These are phyloP conservation scores for Drosophila kurseongensis DNA, from an alignment of 1,140 invertebrate genomes.

Conservation along the genomic window DNA sequence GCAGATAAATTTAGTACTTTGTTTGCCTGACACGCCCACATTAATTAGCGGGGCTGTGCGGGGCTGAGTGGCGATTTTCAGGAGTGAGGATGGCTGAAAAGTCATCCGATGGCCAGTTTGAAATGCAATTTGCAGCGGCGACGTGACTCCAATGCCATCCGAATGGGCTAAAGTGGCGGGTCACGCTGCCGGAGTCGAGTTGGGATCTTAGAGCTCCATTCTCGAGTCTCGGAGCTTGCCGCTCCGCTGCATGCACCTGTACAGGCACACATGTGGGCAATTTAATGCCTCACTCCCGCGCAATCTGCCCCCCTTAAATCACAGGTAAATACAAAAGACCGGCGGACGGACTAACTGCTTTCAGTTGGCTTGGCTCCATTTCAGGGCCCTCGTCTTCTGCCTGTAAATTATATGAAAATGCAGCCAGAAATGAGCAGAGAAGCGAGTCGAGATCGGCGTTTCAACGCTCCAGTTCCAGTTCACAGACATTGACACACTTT, in stretches of 20 bases:
- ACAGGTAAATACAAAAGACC: conserved; percentile 40
- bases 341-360: conserved; percentile 40
- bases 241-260: conserved; percentile 53
- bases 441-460: conserved; percentile 45
- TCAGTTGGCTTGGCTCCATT: conserved; percentile 37
- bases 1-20: conserved; percentile 56
- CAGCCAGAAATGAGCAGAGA: conserved; percentile 42
- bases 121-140: conserved; percentile 47
- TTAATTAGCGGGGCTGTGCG: conserved; percentile 50
- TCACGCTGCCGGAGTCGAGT: conserved; percentile 33
- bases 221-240: conserved; percentile 28
- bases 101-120: conserved; percentile 35
- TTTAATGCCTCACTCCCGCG: conserved; percentile 66
- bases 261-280: conserved; percentile 56
- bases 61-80: background rate
- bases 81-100: conserved; percentile 11
- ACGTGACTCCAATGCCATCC: conserved; percentile 44
- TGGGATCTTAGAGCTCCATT: conserved; percentile 3
- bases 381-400: conserved; percentile 52
- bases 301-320: conserved; percentile 35
- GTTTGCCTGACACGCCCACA: conserved; percentile 55
- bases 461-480: conserved; percentile 82
- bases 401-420: conserved; percentile 66
- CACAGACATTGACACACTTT: conserved; percentile 84
- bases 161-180: conserved; percentile 29